Evolutionary conservation across 2,888 invertebrate species (phyloP), one percentile per base, ranked within the genome.

Genomic region (Atrina japonica): DNA sequence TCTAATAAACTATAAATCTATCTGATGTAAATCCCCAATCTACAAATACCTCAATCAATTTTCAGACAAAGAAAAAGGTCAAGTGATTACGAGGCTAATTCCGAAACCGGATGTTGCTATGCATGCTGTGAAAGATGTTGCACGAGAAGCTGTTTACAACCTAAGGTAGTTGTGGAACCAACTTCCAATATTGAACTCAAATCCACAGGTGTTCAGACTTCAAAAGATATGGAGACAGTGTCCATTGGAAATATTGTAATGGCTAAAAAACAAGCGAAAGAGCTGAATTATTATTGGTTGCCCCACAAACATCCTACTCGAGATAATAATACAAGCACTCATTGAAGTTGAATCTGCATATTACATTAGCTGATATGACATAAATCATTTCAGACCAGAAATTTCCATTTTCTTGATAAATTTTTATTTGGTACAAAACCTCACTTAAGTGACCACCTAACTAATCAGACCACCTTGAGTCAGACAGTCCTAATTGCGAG

Each of bases 41-140:
- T n/a, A n/a, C n/a, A n/a, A n/a, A n/a, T n/a, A n/a, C n/a, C n/a
- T n/a, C n/a, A n/a, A n/a, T n/a, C n/a, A n/a, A n/a, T 45, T 41
- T 14, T 1, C 43, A 59, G 59, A 11, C 59, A 59, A 5, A 45
- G n/a, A 45, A 45, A 40, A 27, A 40, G 45, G n/a, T 40, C 25
- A 0, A 59, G 25, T n/a, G 49, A 49, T 21, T 29, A 61, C 18
- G 49, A 61, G 49, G 61, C 47, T 45, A 23, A 49, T 47, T 25
- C 30, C 3, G 49, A 27, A 49, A 61, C 61, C 29, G 61, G 61
- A 14, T 61, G 61, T 35, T 61, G 61, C 14, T 61, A 29, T 21
- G 29, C 21, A 9, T 61, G 61, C 29, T 61, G 61, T 30, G 21
- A 29, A 27, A 18, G 35, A 18, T 61, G 61, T 49, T 23, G 27